Percentiles rank a stretch among this genome's conserved stretches.
Evolutionary conservation across 1,140 invertebrate species (phyloP).

Genomic region (Drosophila busckii): DNA sequence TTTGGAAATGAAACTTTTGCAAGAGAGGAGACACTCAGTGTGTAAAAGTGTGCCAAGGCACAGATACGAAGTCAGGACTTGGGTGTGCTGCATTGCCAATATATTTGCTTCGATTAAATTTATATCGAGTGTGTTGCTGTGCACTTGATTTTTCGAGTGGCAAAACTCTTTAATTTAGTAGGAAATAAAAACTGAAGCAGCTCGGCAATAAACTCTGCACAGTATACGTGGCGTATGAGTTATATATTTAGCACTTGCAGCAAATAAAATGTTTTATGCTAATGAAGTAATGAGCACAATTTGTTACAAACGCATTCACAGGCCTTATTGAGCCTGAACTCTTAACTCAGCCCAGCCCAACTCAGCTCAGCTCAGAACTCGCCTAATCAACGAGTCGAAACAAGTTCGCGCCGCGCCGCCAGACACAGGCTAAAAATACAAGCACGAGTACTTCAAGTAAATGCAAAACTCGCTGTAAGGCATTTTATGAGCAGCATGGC

Average conservation of each 20-base stretch:
- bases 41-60: constrained; percentile 18
- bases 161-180: too few species aligned
- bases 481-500: constrained; percentile 1
- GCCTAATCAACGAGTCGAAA: constrained; percentile 40
- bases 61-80: constrained; percentile 28
- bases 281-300: constrained; percentile 22
- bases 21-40: constrained; percentile 2
- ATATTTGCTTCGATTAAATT: constrained; percentile 47
- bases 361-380: too few species aligned
- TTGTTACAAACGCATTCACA: constrained; percentile 15
- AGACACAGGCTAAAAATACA: constrained; percentile 1
- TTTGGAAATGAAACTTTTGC: constrained; percentile 36
- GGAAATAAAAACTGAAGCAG: background rate
- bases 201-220: background rate
- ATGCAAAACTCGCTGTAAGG: constrained; percentile 19
- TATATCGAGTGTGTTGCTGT: constrained; percentile 45
- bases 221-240: constrained; percentile 16
- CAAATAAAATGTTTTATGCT: constrained; percentile 2
- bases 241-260: constrained; percentile 1
- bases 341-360: constrained; percentile 20
- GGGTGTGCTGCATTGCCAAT: constrained; percentile 4
- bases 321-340: constrained; percentile 7
- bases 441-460: constrained; percentile 34
- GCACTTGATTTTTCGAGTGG: too few species aligned
- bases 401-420: too few species aligned